phyloP scores from a whole-genome alignment of 2,113 vertebrate genomes.

The Limnothrissa miodon region DNA sequence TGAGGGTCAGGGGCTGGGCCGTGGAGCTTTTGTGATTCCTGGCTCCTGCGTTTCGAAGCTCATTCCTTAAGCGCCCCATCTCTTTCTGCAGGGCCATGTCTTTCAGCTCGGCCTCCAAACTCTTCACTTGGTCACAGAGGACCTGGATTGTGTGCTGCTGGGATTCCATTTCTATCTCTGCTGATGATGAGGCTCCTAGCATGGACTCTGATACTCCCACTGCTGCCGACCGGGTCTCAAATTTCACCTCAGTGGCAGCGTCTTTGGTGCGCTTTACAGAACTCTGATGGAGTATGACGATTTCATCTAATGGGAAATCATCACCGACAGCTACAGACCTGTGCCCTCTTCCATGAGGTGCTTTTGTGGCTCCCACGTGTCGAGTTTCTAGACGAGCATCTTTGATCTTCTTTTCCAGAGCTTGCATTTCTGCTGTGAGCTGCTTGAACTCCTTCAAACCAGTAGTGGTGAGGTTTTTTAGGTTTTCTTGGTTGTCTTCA shows the following conservation, averaged over 20 bases:
- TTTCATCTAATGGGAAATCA: conserved; percentile 63
- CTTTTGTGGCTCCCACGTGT: conserved; percentile 37
- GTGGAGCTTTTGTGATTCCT: conserved; percentile 81
- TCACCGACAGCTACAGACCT: conserved; percentile 72
- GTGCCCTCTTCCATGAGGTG: conserved; percentile 46
- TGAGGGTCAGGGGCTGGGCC: conserved; percentile 70
- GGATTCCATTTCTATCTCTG: conserved; percentile 83
- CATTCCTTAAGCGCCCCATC: conserved; percentile 87
- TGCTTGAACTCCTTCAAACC: conserved; percentile 80
- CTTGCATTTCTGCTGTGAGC: conserved; percentile 83
- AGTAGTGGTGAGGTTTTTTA: conserved; percentile 54
- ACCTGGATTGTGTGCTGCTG: conserved; percentile 84
- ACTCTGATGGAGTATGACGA: conserved; percentile 62
- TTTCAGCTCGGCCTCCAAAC: conserved; percentile 86
- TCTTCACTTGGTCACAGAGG: conserved; percentile 83
- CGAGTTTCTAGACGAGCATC: conserved; percentile 67
- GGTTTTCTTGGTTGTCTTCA: background rate
- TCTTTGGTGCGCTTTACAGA: conserved; percentile 59
- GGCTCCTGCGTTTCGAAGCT: conserved; percentile 82
- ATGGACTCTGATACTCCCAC: conserved; percentile 79
- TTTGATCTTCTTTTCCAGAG: conserved; percentile 82
- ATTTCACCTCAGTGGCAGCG: conserved; percentile 66
- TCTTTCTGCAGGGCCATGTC: conserved; percentile 87
- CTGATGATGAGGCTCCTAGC: conserved; percentile 76
- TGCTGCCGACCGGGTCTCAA: conserved; percentile 64